phyloP scores from a whole-genome alignment of 2,888 invertebrate genomes.

The Deroplatys truncata region DNA sequence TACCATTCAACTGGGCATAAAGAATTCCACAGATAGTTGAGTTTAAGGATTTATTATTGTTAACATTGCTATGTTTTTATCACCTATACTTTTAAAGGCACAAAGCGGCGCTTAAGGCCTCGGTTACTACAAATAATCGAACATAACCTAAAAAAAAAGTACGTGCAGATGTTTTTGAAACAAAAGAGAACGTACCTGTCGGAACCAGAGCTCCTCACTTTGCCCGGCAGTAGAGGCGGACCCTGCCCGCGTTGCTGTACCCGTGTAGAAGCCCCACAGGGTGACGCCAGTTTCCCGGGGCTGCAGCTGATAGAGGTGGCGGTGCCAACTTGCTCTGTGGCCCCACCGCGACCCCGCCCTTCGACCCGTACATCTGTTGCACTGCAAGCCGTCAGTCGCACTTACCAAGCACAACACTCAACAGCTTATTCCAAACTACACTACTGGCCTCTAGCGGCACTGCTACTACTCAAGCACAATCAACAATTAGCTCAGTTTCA shows the following conservation, averaged over 20 bases:
- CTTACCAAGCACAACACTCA: constrained; percentile 33
- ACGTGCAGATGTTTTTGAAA: not conserved
- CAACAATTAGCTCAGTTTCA: too few relatives aligned
- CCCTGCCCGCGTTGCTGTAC: constrained; percentile 63
- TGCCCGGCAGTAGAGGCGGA: constrained; percentile 71
- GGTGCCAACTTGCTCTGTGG: constrained; percentile 46
- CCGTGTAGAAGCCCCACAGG: constrained; percentile 80
- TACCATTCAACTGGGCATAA: too few relatives aligned
- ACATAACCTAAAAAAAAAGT: too few relatives aligned
- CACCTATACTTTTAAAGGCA: too few relatives aligned
- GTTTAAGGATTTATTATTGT: too few relatives aligned
- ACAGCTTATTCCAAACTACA: not conserved
- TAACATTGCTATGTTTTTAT: too few relatives aligned
- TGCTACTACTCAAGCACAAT: not conserved
- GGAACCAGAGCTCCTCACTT: constrained; percentile 54
- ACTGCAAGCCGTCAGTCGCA: constrained; percentile 55
- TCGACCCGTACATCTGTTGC: constrained; percentile 72
- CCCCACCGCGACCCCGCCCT: constrained; percentile 58
- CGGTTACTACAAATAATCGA: too few relatives aligned
- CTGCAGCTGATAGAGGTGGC: constrained; percentile 43
- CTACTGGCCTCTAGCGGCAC: not conserved
- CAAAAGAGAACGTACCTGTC: constrained; percentile 8
- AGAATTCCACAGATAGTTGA: too few relatives aligned
- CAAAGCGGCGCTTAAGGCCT: too few relatives aligned
- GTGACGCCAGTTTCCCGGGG: constrained; percentile 93